These are phyloP conservation scores for Microtus ochrogaster DNA, from an alignment of 2,113 vertebrate genomes.

Conservation along the genomic window DNA sequence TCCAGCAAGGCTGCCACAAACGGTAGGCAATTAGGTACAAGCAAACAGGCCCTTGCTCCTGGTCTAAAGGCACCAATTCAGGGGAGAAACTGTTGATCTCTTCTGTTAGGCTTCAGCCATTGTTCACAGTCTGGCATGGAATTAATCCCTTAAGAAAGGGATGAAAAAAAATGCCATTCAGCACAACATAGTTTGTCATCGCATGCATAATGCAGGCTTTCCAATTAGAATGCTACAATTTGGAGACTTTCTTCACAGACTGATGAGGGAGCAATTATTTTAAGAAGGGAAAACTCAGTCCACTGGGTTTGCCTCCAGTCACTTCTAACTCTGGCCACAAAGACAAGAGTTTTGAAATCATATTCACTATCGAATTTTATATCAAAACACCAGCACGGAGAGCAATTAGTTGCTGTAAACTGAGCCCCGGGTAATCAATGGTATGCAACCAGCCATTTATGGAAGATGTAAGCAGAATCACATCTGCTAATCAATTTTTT, in stretches of 20 bases:
- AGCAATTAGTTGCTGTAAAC: conserved; percentile 81
- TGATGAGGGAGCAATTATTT: conserved; percentile 82
- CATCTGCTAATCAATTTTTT: conserved; percentile 77
- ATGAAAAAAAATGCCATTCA: conserved; percentile 71
- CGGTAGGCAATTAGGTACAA: not conserved
- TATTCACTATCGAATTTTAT: conserved; percentile 80
- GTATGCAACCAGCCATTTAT: conserved; percentile 77
- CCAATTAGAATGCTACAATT: conserved; percentile 80
- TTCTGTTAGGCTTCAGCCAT: conserved; percentile 61
- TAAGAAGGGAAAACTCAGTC: conserved; percentile 75
- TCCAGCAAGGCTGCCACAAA: not conserved
- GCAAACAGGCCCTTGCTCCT: conserved; percentile 12
- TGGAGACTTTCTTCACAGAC: conserved; percentile 77
- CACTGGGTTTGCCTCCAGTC: conserved; percentile 76
- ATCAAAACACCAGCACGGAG: conserved; percentile 79
- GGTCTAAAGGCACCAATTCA: not conserved
- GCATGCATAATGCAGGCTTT: conserved; percentile 78
- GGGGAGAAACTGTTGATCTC: conserved; percentile 65
- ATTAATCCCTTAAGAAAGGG: conserved; percentile 81
- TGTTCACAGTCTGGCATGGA: conserved; percentile 74
- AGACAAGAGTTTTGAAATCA: conserved; percentile 71
- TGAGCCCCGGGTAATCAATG: conserved; percentile 75
- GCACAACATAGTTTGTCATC: conserved; percentile 76
- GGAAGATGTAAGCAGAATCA: conserved; percentile 78
- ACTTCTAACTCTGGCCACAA: conserved; percentile 73